These are phyloP conservation scores for Rhipidura dahli DNA, from an alignment of 2,113 vertebrate genomes.

Conservation along the genomic window DNA sequence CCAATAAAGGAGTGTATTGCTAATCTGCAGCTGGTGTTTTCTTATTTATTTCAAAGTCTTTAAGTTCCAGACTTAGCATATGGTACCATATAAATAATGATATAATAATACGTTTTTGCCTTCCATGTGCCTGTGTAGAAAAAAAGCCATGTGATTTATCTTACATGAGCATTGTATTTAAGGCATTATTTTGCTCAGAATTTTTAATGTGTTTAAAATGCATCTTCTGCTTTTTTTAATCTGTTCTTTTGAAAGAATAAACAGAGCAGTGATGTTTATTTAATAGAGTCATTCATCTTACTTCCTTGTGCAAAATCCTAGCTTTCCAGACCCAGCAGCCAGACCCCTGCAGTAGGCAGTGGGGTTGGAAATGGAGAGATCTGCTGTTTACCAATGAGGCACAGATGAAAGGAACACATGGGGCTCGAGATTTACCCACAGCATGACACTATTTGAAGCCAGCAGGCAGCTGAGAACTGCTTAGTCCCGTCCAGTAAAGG, in stretches of 20 bases:
- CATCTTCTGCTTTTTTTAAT: slow-evolving; percentile 36
- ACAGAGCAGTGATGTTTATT: slow-evolving; percentile 51
- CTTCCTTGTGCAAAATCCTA: slow-evolving; percentile 36
- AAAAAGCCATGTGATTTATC: slow-evolving; percentile 47
- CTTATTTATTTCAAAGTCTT: slow-evolving; percentile 64
- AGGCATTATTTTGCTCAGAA: slow-evolving; percentile 43
- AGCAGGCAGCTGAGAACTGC: not conserved
- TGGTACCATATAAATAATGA: slow-evolving; percentile 67
- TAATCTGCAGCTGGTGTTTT: slow-evolving; percentile 63
- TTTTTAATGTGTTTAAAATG: slow-evolving; percentile 53
- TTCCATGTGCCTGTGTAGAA: slow-evolving; percentile 21
- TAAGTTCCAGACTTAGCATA: slow-evolving; percentile 65
- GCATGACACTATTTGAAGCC: not conserved
- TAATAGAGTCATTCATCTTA: slow-evolving; percentile 60
- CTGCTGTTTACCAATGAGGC: slow-evolving; percentile 31
- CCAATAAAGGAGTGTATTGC: slow-evolving; percentile 53
- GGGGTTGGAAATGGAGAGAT: not conserved
- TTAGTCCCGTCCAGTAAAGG: not conserved
- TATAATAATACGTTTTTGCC: slow-evolving; percentile 55
- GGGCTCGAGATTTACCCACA: not conserved
- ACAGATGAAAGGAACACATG: slow-evolving; percentile 14
- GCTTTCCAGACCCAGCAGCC: slow-evolving; percentile 28
- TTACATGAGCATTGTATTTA: slow-evolving; percentile 29
- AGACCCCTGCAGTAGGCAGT: slow-evolving; percentile 17
- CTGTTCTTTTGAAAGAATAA: slow-evolving; percentile 55